Base-by-base conservation (phyloP, 2,888 invertebrate genomes). In the Pachycephus smyrnensis region DNA sequence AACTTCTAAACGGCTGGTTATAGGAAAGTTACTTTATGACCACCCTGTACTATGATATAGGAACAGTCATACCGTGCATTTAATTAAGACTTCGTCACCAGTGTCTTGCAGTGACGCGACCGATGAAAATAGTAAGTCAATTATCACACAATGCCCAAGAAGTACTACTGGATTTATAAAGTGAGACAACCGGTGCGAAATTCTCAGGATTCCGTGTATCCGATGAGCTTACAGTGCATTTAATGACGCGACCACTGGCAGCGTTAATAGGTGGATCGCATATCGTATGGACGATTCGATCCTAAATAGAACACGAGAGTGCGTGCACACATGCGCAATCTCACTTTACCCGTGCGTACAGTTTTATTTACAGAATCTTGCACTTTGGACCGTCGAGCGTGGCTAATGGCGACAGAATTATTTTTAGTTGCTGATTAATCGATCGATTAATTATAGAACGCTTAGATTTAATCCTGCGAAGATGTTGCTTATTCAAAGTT, bases 351-450 rank as follows among this genome's bases (percentile, higher is more conserved):
- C 23, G 40, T 55, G 40, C 40, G 40, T 55, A 9, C 23, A 55
- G 40, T 55, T 55, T 55, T 55, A 55, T 55, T 55, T 23, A 55
- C 40, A 23, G 23, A 55, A 55, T 55, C 78, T 74, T 82, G 82
- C 80, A 81, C 82, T 84, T 83, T 82, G 69, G 75, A 76, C 69
- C 79, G 78, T 33, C 36, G 36, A 12, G 74, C 15, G 74, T 33
- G 12, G 36, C 74, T 30, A 71, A 30, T 73, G 35, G 33, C 74
- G 74, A 35, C 33, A 71, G 40, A 23, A 23, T 55, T 71, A 71
- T 71, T 31, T 71, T 71, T 71, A 71, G 32, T 11, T 71, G 31
- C 15, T 32, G 32, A 71, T 71, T 71, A 71, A 71, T 71, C 71
- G 71, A 71, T 71, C 71, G 71, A 71, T 71, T 71, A 71, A 30